These are phyloP conservation scores for Coelinius sp. DNA, from an alignment of 2,888 invertebrate species.

Conservation along the genomic window DNA sequence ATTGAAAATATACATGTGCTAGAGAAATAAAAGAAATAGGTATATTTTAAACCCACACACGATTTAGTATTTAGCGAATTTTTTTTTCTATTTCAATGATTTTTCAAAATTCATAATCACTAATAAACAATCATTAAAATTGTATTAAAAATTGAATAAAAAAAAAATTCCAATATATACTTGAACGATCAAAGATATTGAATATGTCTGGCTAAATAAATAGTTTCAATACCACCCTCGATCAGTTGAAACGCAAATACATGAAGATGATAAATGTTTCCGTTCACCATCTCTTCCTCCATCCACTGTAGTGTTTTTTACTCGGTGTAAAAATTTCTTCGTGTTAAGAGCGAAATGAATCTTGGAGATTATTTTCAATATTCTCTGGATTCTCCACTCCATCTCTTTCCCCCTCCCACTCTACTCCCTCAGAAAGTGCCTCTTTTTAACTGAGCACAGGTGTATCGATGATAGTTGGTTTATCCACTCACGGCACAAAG, in stretches of 20 bases:
- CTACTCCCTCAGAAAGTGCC: not conserved
- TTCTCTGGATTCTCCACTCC: not conserved
- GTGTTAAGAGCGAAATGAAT: not conserved
- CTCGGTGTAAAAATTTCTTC: constrained; percentile 7
- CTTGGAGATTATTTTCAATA: constrained; percentile 6
- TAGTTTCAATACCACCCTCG: constrained; percentile 32
- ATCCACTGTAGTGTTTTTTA: not conserved
- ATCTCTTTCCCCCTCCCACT: not conserved
- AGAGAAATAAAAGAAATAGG: not conserved
- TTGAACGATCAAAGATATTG: constrained; percentile 2
- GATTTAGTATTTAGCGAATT: no score
- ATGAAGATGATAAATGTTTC: constrained; percentile 40
- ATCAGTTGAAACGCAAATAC: no score
- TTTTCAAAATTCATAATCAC: no score
- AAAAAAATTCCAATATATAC: not conserved
- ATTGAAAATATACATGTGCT: not conserved
- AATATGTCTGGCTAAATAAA: constrained; percentile 22
- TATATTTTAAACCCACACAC: not conserved
- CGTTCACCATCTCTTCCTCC: constrained; percentile 17
- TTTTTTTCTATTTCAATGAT: no score
- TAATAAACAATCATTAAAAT: not conserved
- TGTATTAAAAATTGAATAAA: not conserved
- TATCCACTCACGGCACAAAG: no score
- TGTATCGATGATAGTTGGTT: constrained; percentile 1
- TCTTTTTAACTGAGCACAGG: not conserved